phyloP scores from a whole-genome alignment of 2,888 invertebrate genomes.

The Hoplodrina blanda region DNA sequence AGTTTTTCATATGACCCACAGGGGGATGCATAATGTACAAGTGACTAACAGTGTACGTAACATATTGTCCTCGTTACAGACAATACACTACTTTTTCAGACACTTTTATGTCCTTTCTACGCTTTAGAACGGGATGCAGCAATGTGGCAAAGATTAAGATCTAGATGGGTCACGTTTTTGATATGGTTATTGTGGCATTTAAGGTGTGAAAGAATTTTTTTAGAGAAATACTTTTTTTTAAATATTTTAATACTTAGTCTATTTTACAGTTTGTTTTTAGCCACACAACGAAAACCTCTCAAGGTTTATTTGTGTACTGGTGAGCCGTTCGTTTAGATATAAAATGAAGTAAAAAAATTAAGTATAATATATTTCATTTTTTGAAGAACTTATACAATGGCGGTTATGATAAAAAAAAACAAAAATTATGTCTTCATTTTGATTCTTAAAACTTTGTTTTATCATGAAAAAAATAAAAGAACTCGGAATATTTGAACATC shows the following conservation, averaged over 20 bases:
- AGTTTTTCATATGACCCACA: slow-evolving; percentile 54
- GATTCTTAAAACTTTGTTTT: no score
- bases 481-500: not conserved
- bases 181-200: not conserved
- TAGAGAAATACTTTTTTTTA: not conserved
- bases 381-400: no score
- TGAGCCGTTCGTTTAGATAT: no score
- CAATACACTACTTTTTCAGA: slow-evolving; percentile 67
- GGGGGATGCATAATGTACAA: slow-evolving; percentile 50
- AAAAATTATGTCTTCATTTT: no score
- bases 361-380: no score
- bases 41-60: slow-evolving; percentile 49
- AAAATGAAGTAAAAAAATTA: no score
- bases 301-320: no score
- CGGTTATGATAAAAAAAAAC: no score
- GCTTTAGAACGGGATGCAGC: slow-evolving; percentile 69
- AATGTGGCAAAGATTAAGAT: slow-evolving; percentile 68
- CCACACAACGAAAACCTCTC: no score
- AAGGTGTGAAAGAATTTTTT: not conserved
- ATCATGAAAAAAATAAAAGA: no score
- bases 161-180: slow-evolving; percentile 17
- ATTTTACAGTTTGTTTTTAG: no score
- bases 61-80: slow-evolving; percentile 66
- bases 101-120: slow-evolving; percentile 71
- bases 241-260: no score